These are phyloP conservation scores for Teleopsis dalmanni DNA, from an alignment of 1,140 invertebrate genomes.

Conservation along the genomic window DNA sequence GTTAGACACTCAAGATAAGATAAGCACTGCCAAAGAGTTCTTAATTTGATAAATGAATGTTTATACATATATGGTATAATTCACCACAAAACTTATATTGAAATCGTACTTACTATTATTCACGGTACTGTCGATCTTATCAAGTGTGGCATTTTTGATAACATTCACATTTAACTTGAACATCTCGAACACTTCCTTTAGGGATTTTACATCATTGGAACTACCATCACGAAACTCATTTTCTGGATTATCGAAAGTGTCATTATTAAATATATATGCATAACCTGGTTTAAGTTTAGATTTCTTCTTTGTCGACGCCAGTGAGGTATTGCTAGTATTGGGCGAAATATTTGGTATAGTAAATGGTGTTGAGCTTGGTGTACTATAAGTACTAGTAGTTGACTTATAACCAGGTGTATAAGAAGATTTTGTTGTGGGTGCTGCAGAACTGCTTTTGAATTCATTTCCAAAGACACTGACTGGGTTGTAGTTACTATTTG, in stretches of 20 bases:
- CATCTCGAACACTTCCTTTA: slow-evolving; percentile 20
- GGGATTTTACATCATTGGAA: slow-evolving; percentile 23
- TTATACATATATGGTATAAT: too few species aligned
- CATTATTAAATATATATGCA: slow-evolving; percentile 34
- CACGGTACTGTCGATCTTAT: slow-evolving; percentile 18
- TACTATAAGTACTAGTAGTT: neutral
- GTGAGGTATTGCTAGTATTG: neutral
- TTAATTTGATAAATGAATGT: too few species aligned
- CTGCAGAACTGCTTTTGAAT: neutral
- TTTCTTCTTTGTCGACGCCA: neutral
- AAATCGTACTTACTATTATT: slow-evolving; percentile 22
- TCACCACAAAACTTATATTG: too few species aligned
- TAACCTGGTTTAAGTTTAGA: slow-evolving; percentile 27
- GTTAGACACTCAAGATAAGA: too few species aligned
- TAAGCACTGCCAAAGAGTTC: too few species aligned
- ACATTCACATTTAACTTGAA: slow-evolving; percentile 29
- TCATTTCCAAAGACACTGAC: neutral
- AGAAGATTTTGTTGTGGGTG: neutral
- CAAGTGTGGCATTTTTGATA: slow-evolving; percentile 25
- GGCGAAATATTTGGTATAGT: neutral
- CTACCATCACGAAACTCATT: slow-evolving; percentile 28
- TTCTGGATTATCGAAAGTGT: slow-evolving; percentile 23
- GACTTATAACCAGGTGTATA: neutral
- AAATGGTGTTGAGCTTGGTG: neutral
- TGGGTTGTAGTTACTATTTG: neutral